These are phyloP conservation scores for Tenebrio molitor DNA, from an alignment of 1,140 invertebrate genomes.

Conservation along the genomic window DNA sequence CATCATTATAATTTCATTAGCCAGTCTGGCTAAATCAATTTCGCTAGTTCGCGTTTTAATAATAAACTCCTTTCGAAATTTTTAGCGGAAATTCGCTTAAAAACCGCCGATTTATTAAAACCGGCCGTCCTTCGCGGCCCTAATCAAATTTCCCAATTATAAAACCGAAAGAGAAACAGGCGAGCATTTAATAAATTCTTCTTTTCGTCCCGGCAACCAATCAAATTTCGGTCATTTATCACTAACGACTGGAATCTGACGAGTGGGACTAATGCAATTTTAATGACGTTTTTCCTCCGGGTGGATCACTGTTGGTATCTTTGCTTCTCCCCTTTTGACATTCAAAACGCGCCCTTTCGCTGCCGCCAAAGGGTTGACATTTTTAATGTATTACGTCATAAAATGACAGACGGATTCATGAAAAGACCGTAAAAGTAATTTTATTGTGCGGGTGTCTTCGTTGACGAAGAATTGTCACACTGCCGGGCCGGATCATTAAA, in stretches of 20 bases:
- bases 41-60: slow-evolving; percentile 31
- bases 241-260: slow-evolving; percentile 29
- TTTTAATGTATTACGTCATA: slow-evolving; percentile 29
- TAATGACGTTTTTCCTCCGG: slow-evolving; percentile 32
- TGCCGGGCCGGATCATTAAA: not conserved
- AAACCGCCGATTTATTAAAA: slow-evolving; percentile 6
- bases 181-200: not conserved
- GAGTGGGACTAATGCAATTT: slow-evolving; percentile 45
- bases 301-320: slow-evolving; percentile 5
- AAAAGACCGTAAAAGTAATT: slow-evolving; percentile 22
- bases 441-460: slow-evolving; percentile 5
- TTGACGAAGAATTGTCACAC: slow-evolving; percentile 18
- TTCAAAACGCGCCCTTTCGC: slow-evolving; percentile 11
- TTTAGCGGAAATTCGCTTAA: not conserved
- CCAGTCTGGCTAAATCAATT: slow-evolving; percentile 7
- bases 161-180: not conserved
- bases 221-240: slow-evolving; percentile 44
- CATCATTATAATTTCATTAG: slow-evolving; percentile 39
- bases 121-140: not conserved
- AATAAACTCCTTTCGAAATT: slow-evolving; percentile 16
- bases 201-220: not conserved
- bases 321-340: not conserved
- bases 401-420: slow-evolving; percentile 32
- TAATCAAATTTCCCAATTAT: not conserved
- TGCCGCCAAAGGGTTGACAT: slow-evolving; percentile 16